Percentiles rank a stretch among this genome's conserved stretches.
Evolutionary conservation across 2,888 invertebrate genomes (phyloP).

Genomic region (Villa cingulata): DNA sequence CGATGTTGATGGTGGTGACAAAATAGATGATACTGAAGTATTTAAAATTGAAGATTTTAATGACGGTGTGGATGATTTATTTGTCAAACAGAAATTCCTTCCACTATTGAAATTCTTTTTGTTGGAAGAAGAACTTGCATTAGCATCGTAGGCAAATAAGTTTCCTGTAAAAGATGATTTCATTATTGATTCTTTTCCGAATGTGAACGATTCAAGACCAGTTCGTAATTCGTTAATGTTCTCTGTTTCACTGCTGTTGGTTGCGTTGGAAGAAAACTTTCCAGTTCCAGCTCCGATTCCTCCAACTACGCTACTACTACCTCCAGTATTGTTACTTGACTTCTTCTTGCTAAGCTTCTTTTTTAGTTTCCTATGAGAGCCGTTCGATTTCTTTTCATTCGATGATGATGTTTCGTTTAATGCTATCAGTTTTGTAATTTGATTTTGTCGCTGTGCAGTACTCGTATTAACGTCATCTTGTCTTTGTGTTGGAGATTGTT

Average conservation of each 20-base stretch:
- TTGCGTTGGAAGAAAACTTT: not conserved
- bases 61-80: no score
- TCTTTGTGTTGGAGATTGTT: not conserved
- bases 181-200: slow-evolving; percentile 27
- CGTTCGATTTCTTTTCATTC: slow-evolving; percentile 3
- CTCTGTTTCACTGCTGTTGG: slow-evolving; percentile 23
- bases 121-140: no score
- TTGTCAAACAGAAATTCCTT: no score
- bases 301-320: no score
- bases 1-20: not conserved
- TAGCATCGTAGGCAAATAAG: no score
- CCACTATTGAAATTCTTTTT: no score
- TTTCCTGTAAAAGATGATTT: not conserved
- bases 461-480: not conserved
- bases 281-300: no score
- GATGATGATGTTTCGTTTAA: not conserved
- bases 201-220: slow-evolving; percentile 30
- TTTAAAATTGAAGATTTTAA: not conserved
- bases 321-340: not conserved
- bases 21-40: not conserved
- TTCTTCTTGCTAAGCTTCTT: slow-evolving; percentile 7
- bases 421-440: not conserved
- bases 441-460: not conserved
- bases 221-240: slow-evolving; percentile 30
- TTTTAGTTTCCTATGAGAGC: slow-evolving; percentile 8